Evolutionary conservation across 2,797 vertebrate genomes (phyloP).

Genomic region (Platalea minor): DNA sequence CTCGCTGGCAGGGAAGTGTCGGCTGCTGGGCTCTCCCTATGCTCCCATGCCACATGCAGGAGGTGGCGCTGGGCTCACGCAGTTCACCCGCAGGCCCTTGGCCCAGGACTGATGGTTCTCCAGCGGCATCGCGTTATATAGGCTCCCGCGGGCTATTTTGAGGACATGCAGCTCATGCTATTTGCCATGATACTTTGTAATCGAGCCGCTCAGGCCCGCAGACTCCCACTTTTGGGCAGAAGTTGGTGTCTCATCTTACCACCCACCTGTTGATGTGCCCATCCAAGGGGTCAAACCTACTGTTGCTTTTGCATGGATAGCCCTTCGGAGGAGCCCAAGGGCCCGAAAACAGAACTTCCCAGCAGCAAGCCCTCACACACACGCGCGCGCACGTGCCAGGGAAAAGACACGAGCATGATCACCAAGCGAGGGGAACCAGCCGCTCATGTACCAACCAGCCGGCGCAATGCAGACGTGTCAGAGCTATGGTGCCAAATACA

Average conservation of each 20-base stretch:
- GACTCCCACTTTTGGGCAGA: conserved; percentile 53
- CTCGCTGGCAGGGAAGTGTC: accelerated
- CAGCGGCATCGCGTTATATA: conserved; percentile 56
- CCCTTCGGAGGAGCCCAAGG: neutral
- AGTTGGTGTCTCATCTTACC: conserved; percentile 72
- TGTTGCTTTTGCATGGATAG: neutral
- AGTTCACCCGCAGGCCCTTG: neutral
- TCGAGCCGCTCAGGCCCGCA: neutral
- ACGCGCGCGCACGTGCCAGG: neutral
- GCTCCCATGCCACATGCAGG: neutral
- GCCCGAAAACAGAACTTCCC: neutral
- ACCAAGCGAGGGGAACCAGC: neutral
- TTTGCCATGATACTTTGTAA: conserved; percentile 59
- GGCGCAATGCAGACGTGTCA: accelerated
- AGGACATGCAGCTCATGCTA: conserved; percentile 74
- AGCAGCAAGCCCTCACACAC: neutral
- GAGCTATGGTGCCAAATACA: neutral
- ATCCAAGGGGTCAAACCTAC: conserved; percentile 60
- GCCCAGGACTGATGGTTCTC: neutral
- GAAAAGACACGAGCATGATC: neutral
- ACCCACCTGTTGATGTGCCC: conserved; percentile 66
- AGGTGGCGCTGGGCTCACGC: neutral
- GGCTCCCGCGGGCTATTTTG: conserved; percentile 82
- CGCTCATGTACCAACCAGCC: accelerated
- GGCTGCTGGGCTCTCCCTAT: neutral